Evolutionary conservation across 2,888 invertebrate genomes (phyloP), one percentile per base, ranked within the genome.

Genomic region (Argyra leucocephala): DNA sequence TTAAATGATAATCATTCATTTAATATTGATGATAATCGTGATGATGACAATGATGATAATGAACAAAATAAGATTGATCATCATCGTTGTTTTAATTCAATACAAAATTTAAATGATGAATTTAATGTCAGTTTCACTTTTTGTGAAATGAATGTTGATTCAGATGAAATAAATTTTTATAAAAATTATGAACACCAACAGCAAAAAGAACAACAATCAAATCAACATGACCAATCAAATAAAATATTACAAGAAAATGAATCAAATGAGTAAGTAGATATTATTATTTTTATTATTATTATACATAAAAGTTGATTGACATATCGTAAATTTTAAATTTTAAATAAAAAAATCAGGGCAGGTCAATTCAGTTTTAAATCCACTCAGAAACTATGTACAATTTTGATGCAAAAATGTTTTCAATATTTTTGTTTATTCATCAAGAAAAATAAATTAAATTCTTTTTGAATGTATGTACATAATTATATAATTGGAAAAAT

Each of bases 61-160:
- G 31, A 26, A 31, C 24, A 23, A 18, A 60, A 60, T 60, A 24
- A 61, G 26, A 26, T 31, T 31, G 18, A 61, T 26, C n/a, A 26
- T 61, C 7, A 61, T 61, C 22, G 31, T 21, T n/a, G 31, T 21
- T n/a, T 18, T 48, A 48, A 48, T 48, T 9, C 12, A 5, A 6
- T 12, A 12, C 48, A 48, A 18, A n/a, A 48, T 48, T 1, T 18
- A 18, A 2, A 48, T 48, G 73, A 76, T 73, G 70, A 73, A 23
- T 76, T 78, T 64, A 75, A 79, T 71, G 77, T 77, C 64, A 79
- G 78, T 76, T 79, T 79, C 72, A 79, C 76, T 68, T 79, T 78
- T 70, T 78, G 74, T 64, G 78, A 79, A 71, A 70, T 74, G 57
- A 74, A 74, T 66, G 58, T 65, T 36, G 66, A 65, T 60, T 31